phyloP scores from a whole-genome alignment of 2,797 vertebrate genomes.

The Enteromius fasciolatus region DNA sequence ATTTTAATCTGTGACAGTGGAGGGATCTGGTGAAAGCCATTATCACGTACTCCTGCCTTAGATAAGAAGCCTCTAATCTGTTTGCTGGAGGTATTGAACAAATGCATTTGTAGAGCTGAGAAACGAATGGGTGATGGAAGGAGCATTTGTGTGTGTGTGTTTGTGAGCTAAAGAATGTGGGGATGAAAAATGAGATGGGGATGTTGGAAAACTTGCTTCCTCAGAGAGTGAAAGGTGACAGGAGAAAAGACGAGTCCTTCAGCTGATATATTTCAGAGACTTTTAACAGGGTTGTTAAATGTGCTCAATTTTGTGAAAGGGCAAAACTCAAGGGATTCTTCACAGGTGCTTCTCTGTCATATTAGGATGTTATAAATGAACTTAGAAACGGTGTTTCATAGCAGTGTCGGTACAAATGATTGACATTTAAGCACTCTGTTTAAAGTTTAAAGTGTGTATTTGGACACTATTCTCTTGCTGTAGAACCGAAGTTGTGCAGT shows the following conservation, averaged over 20 bases:
- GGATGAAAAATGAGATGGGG: constrained; percentile 77
- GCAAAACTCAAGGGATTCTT: constrained; percentile 34
- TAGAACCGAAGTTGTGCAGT: background rate
- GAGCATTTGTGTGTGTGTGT: constrained; percentile 47
- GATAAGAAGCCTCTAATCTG: constrained; percentile 94
- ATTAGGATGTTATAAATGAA: constrained; percentile 32
- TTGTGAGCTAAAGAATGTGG: constrained; percentile 35
- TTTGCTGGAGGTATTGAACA: constrained; percentile 93
- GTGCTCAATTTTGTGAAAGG: constrained; percentile 43
- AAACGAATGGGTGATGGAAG: constrained; percentile 63
- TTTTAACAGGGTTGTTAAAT: constrained; percentile 43
- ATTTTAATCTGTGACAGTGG: constrained; percentile 94
- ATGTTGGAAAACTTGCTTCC: constrained; percentile 69
- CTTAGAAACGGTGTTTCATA: constrained; percentile 33
- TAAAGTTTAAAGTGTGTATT: constrained; percentile 13
- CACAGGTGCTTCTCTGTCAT: constrained; percentile 14
- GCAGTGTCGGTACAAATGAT: constrained; percentile 25
- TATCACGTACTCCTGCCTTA: constrained; percentile 90
- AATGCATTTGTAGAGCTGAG: constrained; percentile 86
- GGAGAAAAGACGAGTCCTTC: constrained; percentile 56
- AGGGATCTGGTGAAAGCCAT: constrained; percentile 95
- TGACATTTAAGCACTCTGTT: constrained; percentile 25
- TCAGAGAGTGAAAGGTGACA: constrained; percentile 45
- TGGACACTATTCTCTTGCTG: background rate
- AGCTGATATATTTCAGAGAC: constrained; percentile 35